Evolutionary conservation across 1,140 invertebrate species (phyloP), one percentile per base, ranked within the genome.

Genomic region (Zophobas morio): DNA sequence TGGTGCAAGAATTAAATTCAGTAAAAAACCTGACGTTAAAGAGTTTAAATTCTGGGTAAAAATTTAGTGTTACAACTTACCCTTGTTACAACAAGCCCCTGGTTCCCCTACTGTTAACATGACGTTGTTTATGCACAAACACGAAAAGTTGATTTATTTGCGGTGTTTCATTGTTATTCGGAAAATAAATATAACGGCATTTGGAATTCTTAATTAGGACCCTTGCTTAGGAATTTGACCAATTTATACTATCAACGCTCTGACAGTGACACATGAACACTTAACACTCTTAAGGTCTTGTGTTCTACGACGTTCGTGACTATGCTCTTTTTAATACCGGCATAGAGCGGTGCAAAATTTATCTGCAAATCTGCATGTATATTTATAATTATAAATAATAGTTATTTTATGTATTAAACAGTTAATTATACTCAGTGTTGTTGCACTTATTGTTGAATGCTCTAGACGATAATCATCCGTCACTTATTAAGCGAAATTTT

Each of bases 101-200:
- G 20, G 20, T 20, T 20, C 20, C 20, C 20, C 20, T 20, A 63
- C 57, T 66, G 42, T 66, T 42, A 66, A 66, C 36, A 42, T 66
- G 60, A 42, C 60, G 1, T 33, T 39, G 33, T n/a, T 46, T 46
- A 66, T 66, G 60, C 33, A 66, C 2, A n/a, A 66, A 66, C 60
- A 66, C 60, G 60, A 42, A 66, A 66, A 66, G 39, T 42, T 66
- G 60, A 66, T 66, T 66, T 66, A 66, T 66, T 66, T 66, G 37
- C n/a, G 3, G 60, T 36, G 35, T 6, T 5, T 6, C 56, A 60
- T 6, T 60, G 35, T 60, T 60, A 35, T 60, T 4, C 42, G 20
- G 20, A 20, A 46, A 46, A 46, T 46, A 46, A 46, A 46, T 20
- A n/a, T 60, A 60, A 60, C 56, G 56, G 56, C 33, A 60, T 39